phyloP scores from a whole-genome alignment of 2,888 invertebrate species.

The Chloroclystis v-ata region DNA sequence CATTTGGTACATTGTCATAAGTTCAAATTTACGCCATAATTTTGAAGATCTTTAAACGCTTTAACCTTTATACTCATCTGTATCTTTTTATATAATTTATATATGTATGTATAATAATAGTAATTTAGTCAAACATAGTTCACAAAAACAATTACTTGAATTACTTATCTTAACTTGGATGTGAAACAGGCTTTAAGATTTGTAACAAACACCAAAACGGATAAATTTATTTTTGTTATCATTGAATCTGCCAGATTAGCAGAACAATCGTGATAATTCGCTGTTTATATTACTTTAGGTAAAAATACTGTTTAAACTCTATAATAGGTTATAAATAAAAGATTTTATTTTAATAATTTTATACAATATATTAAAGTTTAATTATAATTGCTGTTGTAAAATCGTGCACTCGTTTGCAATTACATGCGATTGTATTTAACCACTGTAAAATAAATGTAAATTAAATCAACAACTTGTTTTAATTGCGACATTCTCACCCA shows the following conservation, averaged over 20 bases:
- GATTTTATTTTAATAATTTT: constrained; percentile 42
- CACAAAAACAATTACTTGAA: too few species aligned
- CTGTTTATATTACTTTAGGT: neutral
- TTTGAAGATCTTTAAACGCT: too few species aligned
- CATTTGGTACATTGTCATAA: too few species aligned
- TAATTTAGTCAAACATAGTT: too few species aligned
- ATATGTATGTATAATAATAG: too few species aligned
- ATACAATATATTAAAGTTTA: constrained; percentile 41
- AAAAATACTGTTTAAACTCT: constrained; percentile 21
- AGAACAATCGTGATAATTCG: constrained; percentile 4
- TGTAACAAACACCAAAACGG: too few species aligned
- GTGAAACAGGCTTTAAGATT: too few species aligned
- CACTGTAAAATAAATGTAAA: constrained; percentile 30
- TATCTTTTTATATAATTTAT: too few species aligned
- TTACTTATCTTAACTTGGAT: too few species aligned
- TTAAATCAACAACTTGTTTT: constrained; percentile 29
- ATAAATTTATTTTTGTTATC: too few species aligned
- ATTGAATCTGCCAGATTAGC: neutral
- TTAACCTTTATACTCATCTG: too few species aligned
- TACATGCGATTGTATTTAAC: constrained; percentile 29
- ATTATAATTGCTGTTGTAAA: constrained; percentile 24
- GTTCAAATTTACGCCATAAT: too few species aligned
- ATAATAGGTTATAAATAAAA: constrained; percentile 37
- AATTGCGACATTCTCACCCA: neutral
- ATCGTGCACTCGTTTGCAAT: constrained; percentile 29